Conservation (phyloP, 2,113 vertebrate genomes). For the Thunnus thynnus region DNA sequence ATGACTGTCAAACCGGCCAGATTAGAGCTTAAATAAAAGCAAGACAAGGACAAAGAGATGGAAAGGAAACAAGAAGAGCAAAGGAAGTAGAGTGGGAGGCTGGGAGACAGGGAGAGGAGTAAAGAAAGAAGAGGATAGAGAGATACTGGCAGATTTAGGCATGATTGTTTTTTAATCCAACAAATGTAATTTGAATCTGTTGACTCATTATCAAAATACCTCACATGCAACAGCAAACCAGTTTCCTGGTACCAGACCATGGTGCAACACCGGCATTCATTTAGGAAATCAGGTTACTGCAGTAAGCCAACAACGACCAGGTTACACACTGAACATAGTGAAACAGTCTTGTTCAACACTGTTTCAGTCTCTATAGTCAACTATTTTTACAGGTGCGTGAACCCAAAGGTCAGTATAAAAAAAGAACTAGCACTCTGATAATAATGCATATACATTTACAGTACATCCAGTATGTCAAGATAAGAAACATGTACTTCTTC, state of each 20-base stretch:
- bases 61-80: no score
- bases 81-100: no score
- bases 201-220: not conserved
- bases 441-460: not conserved
- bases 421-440: not conserved
- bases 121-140: not conserved
- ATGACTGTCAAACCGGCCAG: not conserved
- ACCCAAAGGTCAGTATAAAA: not conserved
- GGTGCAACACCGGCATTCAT: not conserved
- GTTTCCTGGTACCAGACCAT: not conserved
- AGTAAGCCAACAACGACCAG: not conserved
- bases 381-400: not conserved
- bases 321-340: not conserved
- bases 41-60: not conserved
- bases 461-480: not conserved
- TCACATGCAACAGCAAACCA: not conserved
- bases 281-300: not conserved
- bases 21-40: not conserved
- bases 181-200: not conserved
- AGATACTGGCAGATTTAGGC: not conserved
- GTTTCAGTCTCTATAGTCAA: not conserved
- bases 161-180: not conserved
- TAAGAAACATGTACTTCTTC: not conserved
- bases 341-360: not conserved
- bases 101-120: no score